Percentiles rank a stretch among this genome's conserved stretches.
Evolutionary conservation across 2,113 vertebrate genomes (phyloP).

Genomic region (Rallus limicola): DNA sequence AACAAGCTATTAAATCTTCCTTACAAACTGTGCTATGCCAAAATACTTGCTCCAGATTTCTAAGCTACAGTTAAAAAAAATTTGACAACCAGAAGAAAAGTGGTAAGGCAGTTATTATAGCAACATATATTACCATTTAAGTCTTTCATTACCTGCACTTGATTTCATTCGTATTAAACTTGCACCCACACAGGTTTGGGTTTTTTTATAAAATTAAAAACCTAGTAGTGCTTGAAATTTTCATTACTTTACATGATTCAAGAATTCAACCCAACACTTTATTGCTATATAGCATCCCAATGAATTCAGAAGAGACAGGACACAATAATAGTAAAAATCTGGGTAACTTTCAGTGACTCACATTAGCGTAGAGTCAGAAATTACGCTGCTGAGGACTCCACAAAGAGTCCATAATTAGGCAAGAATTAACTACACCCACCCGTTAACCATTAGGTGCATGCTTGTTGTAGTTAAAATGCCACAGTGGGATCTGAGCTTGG

Average conservation of each 20-base stretch:
- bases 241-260: background rate
- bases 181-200: background rate
- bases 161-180: background rate
- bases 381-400: background rate
- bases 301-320: background rate
- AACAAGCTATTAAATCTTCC: slow-evolving; percentile 80
- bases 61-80: slow-evolving; percentile 40
- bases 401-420: background rate
- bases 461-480: background rate
- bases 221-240: background rate
- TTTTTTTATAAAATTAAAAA: background rate
- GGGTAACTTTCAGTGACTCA: background rate
- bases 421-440: background rate
- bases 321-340: background rate
- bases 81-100: slow-evolving; percentile 1
- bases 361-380: background rate
- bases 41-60: slow-evolving; percentile 65
- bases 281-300: background rate
- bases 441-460: background rate
- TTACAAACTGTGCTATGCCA: slow-evolving; percentile 72
- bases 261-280: background rate
- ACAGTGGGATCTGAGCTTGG: background rate
- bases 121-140: background rate
- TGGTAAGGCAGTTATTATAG: background rate
- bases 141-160: background rate